Evolutionary conservation across 2,113 vertebrate genomes (phyloP).

Genomic region (Pipa parva): DNA sequence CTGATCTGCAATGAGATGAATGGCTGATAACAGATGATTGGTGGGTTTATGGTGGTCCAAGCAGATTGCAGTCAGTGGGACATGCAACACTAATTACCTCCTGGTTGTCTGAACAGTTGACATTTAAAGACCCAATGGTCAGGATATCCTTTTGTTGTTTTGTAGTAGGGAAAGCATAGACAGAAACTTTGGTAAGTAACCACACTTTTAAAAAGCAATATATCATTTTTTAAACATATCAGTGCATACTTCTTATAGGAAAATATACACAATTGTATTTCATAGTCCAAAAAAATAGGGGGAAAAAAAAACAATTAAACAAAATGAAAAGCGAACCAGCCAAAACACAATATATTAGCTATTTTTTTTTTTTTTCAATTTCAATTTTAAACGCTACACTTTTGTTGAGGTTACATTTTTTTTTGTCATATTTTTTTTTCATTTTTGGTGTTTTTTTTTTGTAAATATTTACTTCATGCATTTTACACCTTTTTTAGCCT

Average conservation of each 20-base stretch:
- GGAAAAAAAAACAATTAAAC: conserved; percentile 65
- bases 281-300: conserved; percentile 80
- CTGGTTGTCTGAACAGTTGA: neutral
- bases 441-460: conserved; percentile 65
- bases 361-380: conserved; percentile 71
- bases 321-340: conserved; percentile 83
- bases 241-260: conserved; percentile 95
- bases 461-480: conserved; percentile 74
- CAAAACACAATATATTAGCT: conserved; percentile 94
- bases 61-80: conserved; percentile 1
- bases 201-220: conserved; percentile 91
- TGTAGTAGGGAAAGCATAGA: conserved; percentile 68
- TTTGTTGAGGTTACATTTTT: conserved; percentile 73
- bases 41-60: neutral
- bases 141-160: conserved; percentile 14
- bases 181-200: conserved; percentile 89
- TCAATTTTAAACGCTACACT: conserved; percentile 71
- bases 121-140: conserved; percentile 32
- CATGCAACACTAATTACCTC: neutral
- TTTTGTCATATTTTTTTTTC: conserved; percentile 62
- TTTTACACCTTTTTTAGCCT: conserved; percentile 70
- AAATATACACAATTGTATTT: conserved; percentile 95
- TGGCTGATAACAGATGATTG: conserved; percentile 19
- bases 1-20: conserved; percentile 30
- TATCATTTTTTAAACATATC: conserved; percentile 89